Conservation (phyloP, 2,888 invertebrate species). For the Chrysodeixis includens region DNA sequence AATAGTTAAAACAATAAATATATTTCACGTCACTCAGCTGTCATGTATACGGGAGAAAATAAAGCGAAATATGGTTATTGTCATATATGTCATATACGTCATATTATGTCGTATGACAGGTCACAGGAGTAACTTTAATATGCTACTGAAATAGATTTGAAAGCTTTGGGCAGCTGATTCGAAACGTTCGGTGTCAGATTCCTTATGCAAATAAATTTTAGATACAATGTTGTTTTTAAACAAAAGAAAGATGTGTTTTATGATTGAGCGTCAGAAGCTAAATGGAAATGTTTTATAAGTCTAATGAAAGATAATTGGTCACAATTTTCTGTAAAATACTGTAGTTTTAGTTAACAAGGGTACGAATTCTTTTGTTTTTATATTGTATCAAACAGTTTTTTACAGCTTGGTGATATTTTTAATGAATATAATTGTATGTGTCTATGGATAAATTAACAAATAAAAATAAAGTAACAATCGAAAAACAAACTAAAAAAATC, state of each 20-base stretch:
- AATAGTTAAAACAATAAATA: slow-evolving; percentile 69
- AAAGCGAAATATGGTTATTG: slow-evolving; percentile 78
- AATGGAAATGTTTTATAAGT: too few species aligned
- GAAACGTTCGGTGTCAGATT: slow-evolving; percentile 44
- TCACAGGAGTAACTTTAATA: slow-evolving; percentile 61
- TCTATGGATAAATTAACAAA: too few species aligned
- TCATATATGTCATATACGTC: too few species aligned
- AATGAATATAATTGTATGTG: too few species aligned
- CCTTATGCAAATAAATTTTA: slow-evolving; percentile 54
- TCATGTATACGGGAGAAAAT: slow-evolving; percentile 64
- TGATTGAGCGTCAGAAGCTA: slow-evolving; percentile 15
- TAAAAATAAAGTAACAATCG: too few species aligned
- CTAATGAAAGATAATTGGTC: too few species aligned
- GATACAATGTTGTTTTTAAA: slow-evolving; percentile 48
- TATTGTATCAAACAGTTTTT: too few species aligned
- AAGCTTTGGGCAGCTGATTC: slow-evolving; percentile 65
- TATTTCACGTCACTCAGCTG: slow-evolving; percentile 68
- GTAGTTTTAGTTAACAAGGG: too few species aligned
- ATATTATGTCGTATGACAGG: slow-evolving; percentile 77
- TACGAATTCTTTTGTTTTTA: too few species aligned
- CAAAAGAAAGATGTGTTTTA: slow-evolving; percentile 47
- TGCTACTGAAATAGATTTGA: slow-evolving; percentile 32
- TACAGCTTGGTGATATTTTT: too few species aligned
- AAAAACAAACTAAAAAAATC: too few species aligned
- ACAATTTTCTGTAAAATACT: too few species aligned